phyloP scores from a whole-genome alignment of 2,888 invertebrate genomes.

The Noctua pronuba region DNA sequence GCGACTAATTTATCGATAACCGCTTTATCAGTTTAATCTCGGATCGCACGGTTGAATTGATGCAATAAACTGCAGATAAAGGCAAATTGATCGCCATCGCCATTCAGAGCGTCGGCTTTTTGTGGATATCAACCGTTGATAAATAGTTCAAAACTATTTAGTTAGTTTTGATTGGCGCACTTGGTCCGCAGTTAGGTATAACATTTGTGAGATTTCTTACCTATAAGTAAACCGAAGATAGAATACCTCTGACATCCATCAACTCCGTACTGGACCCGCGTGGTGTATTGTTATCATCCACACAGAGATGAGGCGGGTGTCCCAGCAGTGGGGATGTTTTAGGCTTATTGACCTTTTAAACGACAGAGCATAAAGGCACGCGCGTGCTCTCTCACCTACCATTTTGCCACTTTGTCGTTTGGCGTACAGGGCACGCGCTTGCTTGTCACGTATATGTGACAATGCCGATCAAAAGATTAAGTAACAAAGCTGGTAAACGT shows the following conservation, averaged over 20 bases:
- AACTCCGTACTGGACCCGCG: background rate
- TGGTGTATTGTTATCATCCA: too few species aligned
- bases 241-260: too few species aligned
- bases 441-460: too few species aligned
- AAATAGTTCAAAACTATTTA: constrained; percentile 1
- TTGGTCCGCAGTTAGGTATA: background rate
- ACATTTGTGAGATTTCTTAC: background rate
- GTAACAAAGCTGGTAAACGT: background rate
- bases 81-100: constrained; percentile 25
- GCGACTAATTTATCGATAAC: constrained; percentile 35
- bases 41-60: constrained; percentile 12
- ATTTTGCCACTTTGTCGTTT: too few species aligned
- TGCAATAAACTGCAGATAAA: constrained; percentile 33
- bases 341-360: too few species aligned
- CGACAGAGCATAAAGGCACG: too few species aligned
- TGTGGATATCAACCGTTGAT: background rate
- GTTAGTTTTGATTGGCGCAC: background rate
- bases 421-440: too few species aligned
- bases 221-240: background rate
- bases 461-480: too few species aligned
- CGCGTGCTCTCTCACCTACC: too few species aligned
- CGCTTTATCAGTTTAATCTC: constrained; percentile 42
- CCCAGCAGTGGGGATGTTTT: too few species aligned
- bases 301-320: background rate
- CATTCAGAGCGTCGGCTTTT: background rate